A percentile compares a stretch with the other conserved stretches of the same genome.
phyloP scores from a whole-genome alignment of 1,140 invertebrate genomes.

The Orchestia grillus region DNA sequence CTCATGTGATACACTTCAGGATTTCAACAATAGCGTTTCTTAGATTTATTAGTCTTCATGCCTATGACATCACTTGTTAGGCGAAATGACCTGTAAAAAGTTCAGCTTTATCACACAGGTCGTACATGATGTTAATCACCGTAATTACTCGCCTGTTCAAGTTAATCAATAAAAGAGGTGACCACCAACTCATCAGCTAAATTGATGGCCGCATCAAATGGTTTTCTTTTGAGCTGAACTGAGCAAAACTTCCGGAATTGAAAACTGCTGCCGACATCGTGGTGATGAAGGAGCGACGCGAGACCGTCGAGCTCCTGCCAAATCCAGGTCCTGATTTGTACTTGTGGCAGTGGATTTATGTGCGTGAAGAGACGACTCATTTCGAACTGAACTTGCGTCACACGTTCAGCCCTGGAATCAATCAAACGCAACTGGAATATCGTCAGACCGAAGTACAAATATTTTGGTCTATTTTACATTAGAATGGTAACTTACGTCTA shows the following conservation, averaged over 20 bases:
- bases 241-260: constrained; percentile 17
- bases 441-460: no score
- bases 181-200: constrained; percentile 45
- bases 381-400: background rate
- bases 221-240: constrained; percentile 30
- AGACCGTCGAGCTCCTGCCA: background rate
- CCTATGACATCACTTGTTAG: background rate
- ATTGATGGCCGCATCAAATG: constrained; percentile 53
- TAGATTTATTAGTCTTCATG: background rate
- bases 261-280: constrained; percentile 41
- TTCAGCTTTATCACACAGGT: background rate
- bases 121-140: background rate
- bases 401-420: background rate
- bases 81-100: background rate
- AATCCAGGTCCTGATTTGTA: background rate
- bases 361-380: background rate
- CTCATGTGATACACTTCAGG: background rate
- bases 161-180: constrained; percentile 50
- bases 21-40: background rate
- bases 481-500: no score
- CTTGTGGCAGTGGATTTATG: background rate
- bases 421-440: background rate
- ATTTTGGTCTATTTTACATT: no score
- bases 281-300: constrained; percentile 2
- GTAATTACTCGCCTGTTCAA: constrained; percentile 19